Evolutionary conservation across 2,797 vertebrate genomes (phyloP), one percentile per base, ranked within the genome.

Genomic region (Brotogeris chrysoptera): DNA sequence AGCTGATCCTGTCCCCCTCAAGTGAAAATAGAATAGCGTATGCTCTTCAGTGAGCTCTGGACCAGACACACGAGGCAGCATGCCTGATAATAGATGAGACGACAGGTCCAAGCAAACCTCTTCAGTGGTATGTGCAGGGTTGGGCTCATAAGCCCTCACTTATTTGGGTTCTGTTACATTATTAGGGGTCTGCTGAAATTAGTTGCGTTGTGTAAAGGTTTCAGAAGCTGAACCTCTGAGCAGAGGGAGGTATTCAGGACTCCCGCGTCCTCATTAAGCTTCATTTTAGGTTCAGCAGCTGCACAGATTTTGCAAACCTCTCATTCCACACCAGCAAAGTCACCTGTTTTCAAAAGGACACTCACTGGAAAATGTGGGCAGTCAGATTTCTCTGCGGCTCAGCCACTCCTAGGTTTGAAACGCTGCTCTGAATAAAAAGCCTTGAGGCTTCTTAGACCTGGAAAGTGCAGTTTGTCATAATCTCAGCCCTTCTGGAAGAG

Each of bases 281-380:
- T 92, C 59, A 36, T 39, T 96, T 96, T 65, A 86, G 59, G 25
- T 76, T 72, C 87, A 90, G 59, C 43, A 70, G 10, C 69, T 66
- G 82, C 71, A 86, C 18, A 60, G 95, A 88, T 93, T 86, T 90
- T 78, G 61, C 57, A 90, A 44, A 8, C 59, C 73, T 88, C 82
- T 96, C 95, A 93, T 96, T 95, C 95, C 96, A 92, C 85, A 92
- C 66, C 77, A 76, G 93, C 82, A 95, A 91, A 95, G 87, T 97
- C 96, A 95, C 95, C 95, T 96, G 92, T 93, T 96, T 96, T 69
- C 89, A 81, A 24, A 87, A 46, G 79, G 95, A 92, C 85, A 52
- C 85, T 80, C 93, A 50, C 85, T 95, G 95, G 96, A 94, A 96
- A 96, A 92, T 94, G 89, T 60, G 92, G 91, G 91, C 95, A 92